A percentile compares a stretch with the other conserved stretches of the same genome.
Evolutionary conservation across 30 jellyfish, hydroid and myxozoan species (phyloP).

Genomic region (Pelagia noctiluca): DNA sequence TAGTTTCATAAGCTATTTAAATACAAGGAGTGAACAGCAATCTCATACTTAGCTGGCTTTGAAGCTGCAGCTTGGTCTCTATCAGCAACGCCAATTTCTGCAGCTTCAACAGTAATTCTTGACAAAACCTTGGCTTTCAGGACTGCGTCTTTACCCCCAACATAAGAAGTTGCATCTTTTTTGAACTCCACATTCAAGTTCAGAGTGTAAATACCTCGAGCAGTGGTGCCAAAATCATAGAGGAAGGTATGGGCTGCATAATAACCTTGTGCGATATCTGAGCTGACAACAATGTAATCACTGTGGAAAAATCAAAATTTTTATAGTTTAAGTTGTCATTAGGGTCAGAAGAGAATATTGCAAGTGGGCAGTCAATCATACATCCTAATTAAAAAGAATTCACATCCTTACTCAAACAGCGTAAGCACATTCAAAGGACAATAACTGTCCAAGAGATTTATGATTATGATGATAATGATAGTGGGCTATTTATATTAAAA

Average conservation of each 20-base stretch:
- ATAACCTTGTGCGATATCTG: conserved; percentile 94
- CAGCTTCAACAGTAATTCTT: conserved; percentile 86
- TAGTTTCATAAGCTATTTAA: not conserved
- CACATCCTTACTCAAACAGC: no score
- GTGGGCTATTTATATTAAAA: no score
- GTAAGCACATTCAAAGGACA: no score
- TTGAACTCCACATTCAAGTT: conserved; percentile 53
- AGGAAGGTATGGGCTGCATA: conserved; percentile 87
- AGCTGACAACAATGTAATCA: conserved; percentile 81
- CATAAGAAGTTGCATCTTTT: conserved; percentile 52
- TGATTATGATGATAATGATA: no score
- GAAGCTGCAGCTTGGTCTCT: conserved; percentile 84
- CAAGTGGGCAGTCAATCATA: no score
- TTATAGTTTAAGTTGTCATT: no score
- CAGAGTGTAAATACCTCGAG: conserved; percentile 84
- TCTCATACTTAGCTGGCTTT: conserved; percentile 55
- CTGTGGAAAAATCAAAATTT: conserved; percentile 6
- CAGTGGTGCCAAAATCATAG: conserved; percentile 71
- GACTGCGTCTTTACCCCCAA: conserved; percentile 64
- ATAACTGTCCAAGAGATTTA: no score
- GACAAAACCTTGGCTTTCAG: conserved; percentile 83
- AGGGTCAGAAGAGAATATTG: no score
- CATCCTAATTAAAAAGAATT: no score
- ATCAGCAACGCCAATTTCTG: conserved; percentile 87
- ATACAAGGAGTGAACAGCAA: not conserved